phyloP scores from a whole-genome alignment of 92 coral and sea anemone species.

The Galaxea fascicularis region DNA sequence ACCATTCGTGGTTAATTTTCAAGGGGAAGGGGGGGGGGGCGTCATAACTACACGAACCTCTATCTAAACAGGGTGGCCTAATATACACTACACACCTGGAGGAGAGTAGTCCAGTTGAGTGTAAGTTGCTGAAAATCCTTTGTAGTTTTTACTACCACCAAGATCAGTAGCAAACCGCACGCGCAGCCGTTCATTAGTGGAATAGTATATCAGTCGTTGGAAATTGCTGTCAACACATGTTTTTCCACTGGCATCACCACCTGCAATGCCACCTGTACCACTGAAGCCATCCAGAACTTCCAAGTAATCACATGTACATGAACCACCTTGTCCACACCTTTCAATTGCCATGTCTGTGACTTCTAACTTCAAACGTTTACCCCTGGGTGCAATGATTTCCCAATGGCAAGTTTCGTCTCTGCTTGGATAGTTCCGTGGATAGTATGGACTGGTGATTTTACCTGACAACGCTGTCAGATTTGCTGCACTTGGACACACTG shows the following conservation, averaged over 20 bases:
- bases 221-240: neutral
- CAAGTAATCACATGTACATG: slow-evolving; percentile 27
- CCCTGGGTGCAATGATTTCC: slow-evolving; percentile 3
- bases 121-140: slow-evolving; percentile 29
- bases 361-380: neutral
- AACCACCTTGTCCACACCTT: neutral
- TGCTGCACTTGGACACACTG: slow-evolving; percentile 24
- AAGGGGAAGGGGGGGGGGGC: too few species aligned
- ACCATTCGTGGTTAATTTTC: too few species aligned
- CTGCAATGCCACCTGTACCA: too few species aligned
- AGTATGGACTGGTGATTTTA: slow-evolving; percentile 29
- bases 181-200: neutral
- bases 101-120: slow-evolving; percentile 4
- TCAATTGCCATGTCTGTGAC: neutral
- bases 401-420: slow-evolving; percentile 6
- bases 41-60: too few species aligned
- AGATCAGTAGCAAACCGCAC: neutral
- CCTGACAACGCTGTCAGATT: neutral
- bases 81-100: slow-evolving; percentile 1
- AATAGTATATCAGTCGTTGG: slow-evolving; percentile 7
- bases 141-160: neutral
- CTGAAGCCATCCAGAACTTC: slow-evolving; percentile 7
- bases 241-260: neutral
- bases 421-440: slow-evolving; percentile 25
- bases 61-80: too few species aligned